Conservation (phyloP, 2,113 vertebrate species). For the Gila orcuttii region DNA sequence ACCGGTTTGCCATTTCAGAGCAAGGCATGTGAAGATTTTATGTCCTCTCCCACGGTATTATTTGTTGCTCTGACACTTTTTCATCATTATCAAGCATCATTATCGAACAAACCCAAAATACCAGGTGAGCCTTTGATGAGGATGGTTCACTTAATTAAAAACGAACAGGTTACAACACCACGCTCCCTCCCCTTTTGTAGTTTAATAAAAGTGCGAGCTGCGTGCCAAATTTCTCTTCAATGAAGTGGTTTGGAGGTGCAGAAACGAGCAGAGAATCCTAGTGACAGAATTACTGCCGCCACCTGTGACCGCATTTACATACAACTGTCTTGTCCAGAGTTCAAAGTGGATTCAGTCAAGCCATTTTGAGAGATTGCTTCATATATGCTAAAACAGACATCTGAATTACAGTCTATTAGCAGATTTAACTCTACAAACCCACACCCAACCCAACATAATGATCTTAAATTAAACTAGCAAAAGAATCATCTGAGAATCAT, state of each 20-base stretch:
- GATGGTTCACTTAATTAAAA: conserved; percentile 72
- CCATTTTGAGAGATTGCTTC: background rate
- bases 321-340: background rate
- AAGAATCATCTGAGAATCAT: background rate
- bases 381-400: conserved; percentile 3
- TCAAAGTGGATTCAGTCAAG: background rate
- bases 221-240: conserved; percentile 64
- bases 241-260: conserved; percentile 58
- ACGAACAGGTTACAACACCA: conserved; percentile 69
- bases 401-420: background rate
- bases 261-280: conserved; percentile 68
- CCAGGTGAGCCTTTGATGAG: conserved; percentile 64
- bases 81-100: conserved; percentile 1
- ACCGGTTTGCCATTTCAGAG: conserved; percentile 4
- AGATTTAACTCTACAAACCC: conserved; percentile 19
- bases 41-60: conserved; percentile 46
- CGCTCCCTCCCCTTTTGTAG: conserved; percentile 58
- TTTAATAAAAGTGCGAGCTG: conserved; percentile 30
- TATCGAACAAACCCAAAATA: conserved; percentile 49
- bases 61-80: conserved; percentile 63
- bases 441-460: conserved; percentile 14
- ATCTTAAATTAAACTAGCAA: conserved; percentile 14
- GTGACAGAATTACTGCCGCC: conserved; percentile 49
- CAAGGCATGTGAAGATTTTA: background rate
- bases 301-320: conserved; percentile 49